These are phyloP conservation scores for Drosophila recens DNA, from an alignment of 2,888 invertebrate species.

Conservation along the genomic window DNA sequence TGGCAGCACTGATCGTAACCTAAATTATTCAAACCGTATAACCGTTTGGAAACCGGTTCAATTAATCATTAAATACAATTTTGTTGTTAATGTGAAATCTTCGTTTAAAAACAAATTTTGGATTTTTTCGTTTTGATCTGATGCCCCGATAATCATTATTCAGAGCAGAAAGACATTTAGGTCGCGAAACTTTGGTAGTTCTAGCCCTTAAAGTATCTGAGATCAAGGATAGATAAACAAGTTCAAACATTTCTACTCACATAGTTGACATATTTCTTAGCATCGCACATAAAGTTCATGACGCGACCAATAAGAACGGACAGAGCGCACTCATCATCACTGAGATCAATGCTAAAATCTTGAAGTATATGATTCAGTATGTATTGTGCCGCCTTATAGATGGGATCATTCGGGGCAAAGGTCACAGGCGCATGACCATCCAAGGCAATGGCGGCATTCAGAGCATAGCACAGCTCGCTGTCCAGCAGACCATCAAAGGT, in stretches of 20 bases:
- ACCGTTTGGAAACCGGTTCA: too few relatives aligned
- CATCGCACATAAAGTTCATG: slow-evolving; percentile 73
- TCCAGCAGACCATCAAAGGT: slow-evolving; percentile 76
- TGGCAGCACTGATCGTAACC: slow-evolving; percentile 27
- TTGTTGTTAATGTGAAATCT: too few relatives aligned
- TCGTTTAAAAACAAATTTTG: too few relatives aligned
- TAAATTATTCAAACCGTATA: too few relatives aligned
- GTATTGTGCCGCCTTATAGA: slow-evolving; percentile 83
- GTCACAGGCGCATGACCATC: slow-evolving; percentile 60
- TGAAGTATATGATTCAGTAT: slow-evolving; percentile 80
- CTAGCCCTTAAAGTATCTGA: too few relatives aligned
- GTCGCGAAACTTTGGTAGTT: too few relatives aligned
- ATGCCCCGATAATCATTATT: too few relatives aligned
- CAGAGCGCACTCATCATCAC: slow-evolving; percentile 64
- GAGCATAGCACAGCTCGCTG: slow-evolving; percentile 78
- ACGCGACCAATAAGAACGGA: slow-evolving; percentile 65
- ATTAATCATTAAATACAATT: too few relatives aligned
- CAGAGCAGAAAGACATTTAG: too few relatives aligned
- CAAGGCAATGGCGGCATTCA: slow-evolving; percentile 79
- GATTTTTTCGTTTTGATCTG: too few relatives aligned
- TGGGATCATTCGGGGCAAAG: slow-evolving; percentile 73
- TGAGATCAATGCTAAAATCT: slow-evolving; percentile 79
- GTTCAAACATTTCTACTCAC: slow-evolving; percentile 58
- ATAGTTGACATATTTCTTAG: slow-evolving; percentile 77
- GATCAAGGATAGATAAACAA: not conserved